These are phyloP conservation scores for Drosophila sucinea DNA, from an alignment of 1,140 invertebrate genomes.

Conservation along the genomic window DNA sequence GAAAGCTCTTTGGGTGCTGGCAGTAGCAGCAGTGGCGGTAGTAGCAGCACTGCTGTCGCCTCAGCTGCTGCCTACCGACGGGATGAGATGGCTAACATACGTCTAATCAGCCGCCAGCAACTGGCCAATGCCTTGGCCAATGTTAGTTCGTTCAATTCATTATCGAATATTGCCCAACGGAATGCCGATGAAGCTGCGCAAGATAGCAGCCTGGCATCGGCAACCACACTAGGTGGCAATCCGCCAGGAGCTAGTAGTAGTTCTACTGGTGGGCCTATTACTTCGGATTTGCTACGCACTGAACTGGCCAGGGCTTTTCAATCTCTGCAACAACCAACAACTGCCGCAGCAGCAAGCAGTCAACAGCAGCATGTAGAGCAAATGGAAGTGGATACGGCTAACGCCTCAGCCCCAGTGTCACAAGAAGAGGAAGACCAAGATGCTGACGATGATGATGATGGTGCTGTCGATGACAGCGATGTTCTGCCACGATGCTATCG, in stretches of 20 bases:
- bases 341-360: slow-evolving; percentile 35
- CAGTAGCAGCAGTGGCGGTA: slow-evolving; percentile 70
- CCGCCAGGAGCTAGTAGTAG: slow-evolving; percentile 23
- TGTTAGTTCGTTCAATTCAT: slow-evolving; percentile 74
- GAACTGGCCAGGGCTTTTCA: slow-evolving; percentile 69
- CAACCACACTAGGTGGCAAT: neutral
- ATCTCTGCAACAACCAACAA: slow-evolving; percentile 54
- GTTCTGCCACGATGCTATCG: slow-evolving; percentile 71
- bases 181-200: slow-evolving; percentile 62
- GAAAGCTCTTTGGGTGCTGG: slow-evolving; percentile 77
- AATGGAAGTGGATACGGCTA: slow-evolving; percentile 56
- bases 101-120: slow-evolving; percentile 79
- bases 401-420: neutral
- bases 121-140: slow-evolving; percentile 70
- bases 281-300: slow-evolving; percentile 62
- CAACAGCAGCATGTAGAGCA: slow-evolving; percentile 39
- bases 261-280: slow-evolving; percentile 44
- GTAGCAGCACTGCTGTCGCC: slow-evolving; percentile 56
- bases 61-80: slow-evolving; percentile 51
- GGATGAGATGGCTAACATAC: slow-evolving; percentile 71
- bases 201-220: slow-evolving; percentile 27
- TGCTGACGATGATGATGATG: slow-evolving; percentile 50
- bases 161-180: slow-evolving; percentile 77
- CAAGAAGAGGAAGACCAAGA: slow-evolving; percentile 9
- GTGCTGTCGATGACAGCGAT: slow-evolving; percentile 56